A percentile compares a stretch with the other conserved stretches of the same genome.
Conservation (phyloP, 2,113 vertebrate genomes). For the Catagonus wagneri region DNA sequence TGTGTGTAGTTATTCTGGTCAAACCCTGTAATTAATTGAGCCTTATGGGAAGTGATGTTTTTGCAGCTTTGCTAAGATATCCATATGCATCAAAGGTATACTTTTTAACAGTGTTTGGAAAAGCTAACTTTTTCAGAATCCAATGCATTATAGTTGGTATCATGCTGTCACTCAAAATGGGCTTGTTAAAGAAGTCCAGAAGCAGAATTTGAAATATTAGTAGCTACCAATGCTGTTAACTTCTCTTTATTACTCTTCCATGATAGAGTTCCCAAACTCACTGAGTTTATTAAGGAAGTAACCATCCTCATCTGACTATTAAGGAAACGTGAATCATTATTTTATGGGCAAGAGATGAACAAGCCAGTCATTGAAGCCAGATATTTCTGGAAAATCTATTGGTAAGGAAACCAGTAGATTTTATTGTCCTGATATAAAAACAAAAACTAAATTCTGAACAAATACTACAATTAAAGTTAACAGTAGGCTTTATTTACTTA, state of each 20-base stretch:
- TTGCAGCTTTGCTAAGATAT: not conserved
- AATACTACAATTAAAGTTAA: not conserved
- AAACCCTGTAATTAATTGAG: not conserved
- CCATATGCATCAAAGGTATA: not conserved
- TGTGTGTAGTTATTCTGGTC: not conserved
- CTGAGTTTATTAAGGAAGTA: not conserved
- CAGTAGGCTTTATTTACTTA: not conserved
- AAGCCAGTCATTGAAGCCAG: not conserved
- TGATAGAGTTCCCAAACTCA: not conserved
- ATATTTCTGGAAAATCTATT: slow-evolving; percentile 13
- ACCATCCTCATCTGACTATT: not conserved
- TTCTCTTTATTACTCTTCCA: not conserved
- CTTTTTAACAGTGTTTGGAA: slow-evolving; percentile 23
- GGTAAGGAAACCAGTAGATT: not conserved
- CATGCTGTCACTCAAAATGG: not conserved
- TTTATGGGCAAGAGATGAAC: slow-evolving; percentile 7
- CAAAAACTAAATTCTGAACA: not conserved
- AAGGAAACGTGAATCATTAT: slow-evolving; percentile 40
- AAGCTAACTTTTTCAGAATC: slow-evolving; percentile 16
- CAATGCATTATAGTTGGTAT: not conserved
- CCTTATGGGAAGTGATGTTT: not conserved
- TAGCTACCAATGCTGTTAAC: not conserved
- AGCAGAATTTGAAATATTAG: not conserved
- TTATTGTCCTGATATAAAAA: not conserved
- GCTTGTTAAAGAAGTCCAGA: slow-evolving; percentile 18